Evolutionary conservation across 2,113 vertebrate species (phyloP).

Genomic region (Urocitellus parryii): DNA sequence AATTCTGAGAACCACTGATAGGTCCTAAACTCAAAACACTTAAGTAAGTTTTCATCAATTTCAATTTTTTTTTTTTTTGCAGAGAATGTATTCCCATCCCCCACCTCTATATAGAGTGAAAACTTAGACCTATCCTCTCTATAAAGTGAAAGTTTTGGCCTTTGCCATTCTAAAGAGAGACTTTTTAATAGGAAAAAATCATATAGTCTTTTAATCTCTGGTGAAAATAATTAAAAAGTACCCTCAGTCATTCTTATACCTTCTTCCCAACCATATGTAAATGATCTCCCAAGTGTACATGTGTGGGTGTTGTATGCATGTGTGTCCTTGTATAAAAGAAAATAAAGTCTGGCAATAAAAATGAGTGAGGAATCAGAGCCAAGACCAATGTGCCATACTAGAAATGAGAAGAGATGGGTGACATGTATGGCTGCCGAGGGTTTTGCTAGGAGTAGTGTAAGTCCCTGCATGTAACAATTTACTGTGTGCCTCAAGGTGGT

Average conservation of each 20-base stretch:
- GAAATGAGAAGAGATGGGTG: not conserved
- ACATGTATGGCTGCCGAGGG: not conserved
- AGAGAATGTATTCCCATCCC: not conserved
- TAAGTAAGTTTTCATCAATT: not conserved
- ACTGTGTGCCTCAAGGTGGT: not conserved
- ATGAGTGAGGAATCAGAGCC: not conserved
- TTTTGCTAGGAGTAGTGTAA: not conserved
- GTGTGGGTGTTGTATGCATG: not conserved
- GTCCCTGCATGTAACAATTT: not conserved
- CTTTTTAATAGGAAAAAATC: no score
- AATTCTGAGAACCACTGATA: not conserved
- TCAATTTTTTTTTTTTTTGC: not conserved
- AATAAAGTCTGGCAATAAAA: not conserved
- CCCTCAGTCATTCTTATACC: not conserved
- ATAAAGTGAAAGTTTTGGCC: no score
- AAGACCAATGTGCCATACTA: not conserved
- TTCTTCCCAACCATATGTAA: not conserved
- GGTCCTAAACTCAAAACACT: not conserved
- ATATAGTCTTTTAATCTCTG: not conserved
- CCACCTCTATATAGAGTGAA: not conserved
- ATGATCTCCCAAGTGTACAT: not conserved
- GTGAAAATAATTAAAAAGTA: not conserved
- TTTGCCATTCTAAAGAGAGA: no score
- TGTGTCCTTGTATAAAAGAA: constrained; percentile 2
- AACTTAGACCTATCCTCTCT: not conserved